Percentiles rank a stretch among this genome's conserved stretches.
phyloP scores from a whole-genome alignment of 2,888 invertebrate genomes.

The Eupelmus urozonus region DNA sequence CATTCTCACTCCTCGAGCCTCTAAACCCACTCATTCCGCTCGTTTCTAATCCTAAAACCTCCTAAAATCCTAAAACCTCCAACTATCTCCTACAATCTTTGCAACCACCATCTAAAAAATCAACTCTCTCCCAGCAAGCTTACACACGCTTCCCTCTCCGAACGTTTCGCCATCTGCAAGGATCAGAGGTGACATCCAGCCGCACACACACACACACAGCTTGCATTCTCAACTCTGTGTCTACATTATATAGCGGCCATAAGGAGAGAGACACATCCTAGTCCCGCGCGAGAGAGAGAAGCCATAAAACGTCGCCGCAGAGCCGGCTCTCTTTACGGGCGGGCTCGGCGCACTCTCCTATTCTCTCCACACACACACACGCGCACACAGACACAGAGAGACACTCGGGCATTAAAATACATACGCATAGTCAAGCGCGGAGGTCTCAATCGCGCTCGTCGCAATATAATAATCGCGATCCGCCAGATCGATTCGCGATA shows the following conservation, averaged over 20 bases:
- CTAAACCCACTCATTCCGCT: too few relatives aligned
- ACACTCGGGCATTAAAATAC: slow-evolving; percentile 3
- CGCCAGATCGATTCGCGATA: slow-evolving; percentile 73
- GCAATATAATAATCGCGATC: slow-evolving; percentile 70
- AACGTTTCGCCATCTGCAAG: slow-evolving; percentile 14
- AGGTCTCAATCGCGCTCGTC: slow-evolving; percentile 70
- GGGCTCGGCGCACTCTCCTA: not conserved
- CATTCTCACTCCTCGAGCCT: too few relatives aligned
- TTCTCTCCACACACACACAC: not conserved
- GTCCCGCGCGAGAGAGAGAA: slow-evolving; percentile 42
- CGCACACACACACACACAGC: slow-evolving; percentile 15
- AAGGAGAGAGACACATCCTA: slow-evolving; percentile 47
- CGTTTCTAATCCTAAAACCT: too few relatives aligned
- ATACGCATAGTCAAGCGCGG: slow-evolving; percentile 41
- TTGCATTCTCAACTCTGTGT: not conserved
- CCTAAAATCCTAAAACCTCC: too few relatives aligned
- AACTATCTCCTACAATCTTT: too few relatives aligned
- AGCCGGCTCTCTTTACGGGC: slow-evolving; percentile 27
- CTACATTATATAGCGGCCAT: slow-evolving; percentile 32
- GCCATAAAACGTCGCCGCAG: slow-evolving; percentile 41
- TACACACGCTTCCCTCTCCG: slow-evolving; percentile 3
- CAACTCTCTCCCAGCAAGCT: too few relatives aligned
- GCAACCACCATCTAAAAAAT: too few relatives aligned
- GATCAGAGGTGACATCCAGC: slow-evolving; percentile 53
- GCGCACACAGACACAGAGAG: not conserved